These are phyloP conservation scores for Pangasianodon hypophthalmus DNA, from an alignment of 2,113 vertebrate genomes.

Conservation along the genomic window DNA sequence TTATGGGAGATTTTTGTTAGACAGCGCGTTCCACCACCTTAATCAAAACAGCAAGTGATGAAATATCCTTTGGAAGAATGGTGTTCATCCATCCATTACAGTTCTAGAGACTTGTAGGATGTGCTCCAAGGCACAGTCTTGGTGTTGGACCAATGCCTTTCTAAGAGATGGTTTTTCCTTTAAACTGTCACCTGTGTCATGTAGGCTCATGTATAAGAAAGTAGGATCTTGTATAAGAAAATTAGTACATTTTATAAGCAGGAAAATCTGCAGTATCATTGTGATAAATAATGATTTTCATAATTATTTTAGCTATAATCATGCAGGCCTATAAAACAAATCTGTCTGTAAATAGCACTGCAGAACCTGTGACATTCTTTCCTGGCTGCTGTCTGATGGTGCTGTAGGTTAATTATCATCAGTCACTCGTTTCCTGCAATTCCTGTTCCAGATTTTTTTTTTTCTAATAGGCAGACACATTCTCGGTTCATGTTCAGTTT, in stretches of 20 bases:
- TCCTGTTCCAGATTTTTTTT: conserved; percentile 42
- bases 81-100: not conserved
- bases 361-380: conserved; percentile 18
- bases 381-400: conserved; percentile 47
- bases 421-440: conserved; percentile 41
- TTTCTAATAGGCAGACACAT: conserved; percentile 39
- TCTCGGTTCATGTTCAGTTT: conserved; percentile 39
- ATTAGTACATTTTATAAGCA: not conserved
- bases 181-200: not conserved
- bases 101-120: not conserved
- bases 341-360: conserved; percentile 18
- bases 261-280: not conserved
- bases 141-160: not conserved
- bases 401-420: conserved; percentile 67
- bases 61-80: not conserved
- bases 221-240: not conserved
- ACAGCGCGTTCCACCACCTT: not conserved
- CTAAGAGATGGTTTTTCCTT: not conserved
- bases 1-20: not conserved
- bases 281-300: not conserved
- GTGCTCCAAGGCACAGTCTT: not conserved
- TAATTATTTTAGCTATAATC: not conserved
- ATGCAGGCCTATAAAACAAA: conserved; percentile 1
- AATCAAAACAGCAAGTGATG: not conserved
- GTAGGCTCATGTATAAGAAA: not conserved